Base-by-base conservation (phyloP, 2,888 invertebrate genomes). In the Cistogaster globosa region DNA sequence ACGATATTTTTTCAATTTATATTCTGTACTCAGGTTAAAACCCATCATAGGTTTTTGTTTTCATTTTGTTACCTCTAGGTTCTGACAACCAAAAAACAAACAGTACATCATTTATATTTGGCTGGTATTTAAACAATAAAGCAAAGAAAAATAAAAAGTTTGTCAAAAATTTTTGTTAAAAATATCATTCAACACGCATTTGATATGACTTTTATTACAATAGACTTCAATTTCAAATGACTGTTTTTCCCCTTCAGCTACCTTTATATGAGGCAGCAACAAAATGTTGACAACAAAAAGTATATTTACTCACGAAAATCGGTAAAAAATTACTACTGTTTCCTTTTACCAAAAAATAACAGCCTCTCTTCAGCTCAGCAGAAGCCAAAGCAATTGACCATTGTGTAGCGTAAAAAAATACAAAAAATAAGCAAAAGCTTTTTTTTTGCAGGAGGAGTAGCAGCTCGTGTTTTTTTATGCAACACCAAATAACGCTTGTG, bases 331-430 rank as follows among this genome's bases (percentile, higher is more conserved):
- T 63, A 67, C 77, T 60, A 78, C 62, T 45, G 55, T 63, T 38
- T 60, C 69, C 63, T 69, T 62, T 74, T 38, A 3, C 6, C 42
- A 16, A 45, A 32, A 71, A 71, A n/a, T n/a, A n/a, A 36, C 45
- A 7, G 42, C 9, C 65, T 74, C 42, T 38, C 55, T 22, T 57
- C 48, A 71, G 22, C 38, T 38, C 69, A 60, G 42, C 71, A 75
- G 85, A 85, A 85, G 85, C 85, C 85, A 85, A 82, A 85, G 78
- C 85, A 85, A 82, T 85, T 82, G 85, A 85, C 85, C 82, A 85
- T 63, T 82, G 85, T 85, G 42, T 67, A 22, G 26, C 26, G 26
- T 26, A 11, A 67, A 32, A 22, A 26, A 53, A 32, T 7, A 32
- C 6, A 20, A 42, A 69, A 62, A 67, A 12, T 32, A 36, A 65